Base-by-base conservation (phyloP, 2,888 invertebrate genomes). In the Phania funesta region DNA sequence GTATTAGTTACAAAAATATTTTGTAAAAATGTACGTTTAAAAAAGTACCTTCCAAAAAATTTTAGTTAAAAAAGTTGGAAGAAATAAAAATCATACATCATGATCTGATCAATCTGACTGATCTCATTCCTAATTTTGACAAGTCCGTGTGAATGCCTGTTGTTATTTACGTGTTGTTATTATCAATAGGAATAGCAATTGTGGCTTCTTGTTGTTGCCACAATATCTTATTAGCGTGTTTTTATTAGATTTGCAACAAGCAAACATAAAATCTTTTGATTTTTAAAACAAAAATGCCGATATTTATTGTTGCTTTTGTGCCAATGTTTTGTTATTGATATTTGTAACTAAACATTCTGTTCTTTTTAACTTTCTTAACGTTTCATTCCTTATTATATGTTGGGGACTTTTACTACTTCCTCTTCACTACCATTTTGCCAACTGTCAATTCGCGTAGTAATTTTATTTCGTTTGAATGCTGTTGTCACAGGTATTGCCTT, bases 161-260 rank as follows among this genome's bases (percentile, higher is more conserved):
- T 41, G 73, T 26, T 52, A 73, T 73, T 70, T 58, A 54, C 76
- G 32, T 38, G 50, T 62, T 54, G 70, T 75, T 58, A 75, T 77
- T 80, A 77, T 80, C 74, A 82, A 80, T 82, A 67, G 64, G 76
- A 78, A 64, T 76, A 60, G 67, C 52, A 41, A 29, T 75, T 58
- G 26, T 52, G 24, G 32, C 50, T 73, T 73, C 38, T 68, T 26
- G 8, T 58, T 78, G 35, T 54, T 56, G 20, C 46, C 20, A 32
- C n/a, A 22, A 70, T 29, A 38, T 32, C 16, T 58, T 80, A 48
- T 35, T 54, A 5, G 29, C 29, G 35, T 22, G 8, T 46, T 22
- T 50, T 41, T 20, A 65, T 65, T 18, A 46, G 48, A 52, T 22
- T 68, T 56, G 54, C 2, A 35, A 60, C 35, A 71, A 60, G 16